Conservation (phyloP, 2,888 invertebrate genomes). For the Periphyllus acericola region DNA sequence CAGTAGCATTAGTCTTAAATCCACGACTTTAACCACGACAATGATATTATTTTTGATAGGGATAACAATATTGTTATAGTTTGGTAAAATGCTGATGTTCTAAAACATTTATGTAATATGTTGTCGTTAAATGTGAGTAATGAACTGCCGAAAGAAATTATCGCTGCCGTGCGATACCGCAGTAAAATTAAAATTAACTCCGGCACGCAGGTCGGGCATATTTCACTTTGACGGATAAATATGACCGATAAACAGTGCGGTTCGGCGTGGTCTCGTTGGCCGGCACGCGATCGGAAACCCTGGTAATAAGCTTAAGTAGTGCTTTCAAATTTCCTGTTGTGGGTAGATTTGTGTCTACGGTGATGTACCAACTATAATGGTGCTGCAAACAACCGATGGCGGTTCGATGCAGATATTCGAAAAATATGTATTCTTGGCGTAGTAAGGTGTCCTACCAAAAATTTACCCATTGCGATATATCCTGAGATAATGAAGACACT, state of each 20-base stretch:
- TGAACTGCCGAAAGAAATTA: constrained; percentile 48
- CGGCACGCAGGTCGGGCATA: constrained; percentile 49
- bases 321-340: constrained; percentile 60
- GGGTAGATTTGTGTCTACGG: background rate
- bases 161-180: constrained; percentile 42
- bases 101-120: background rate
- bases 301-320: constrained; percentile 59
- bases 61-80: background rate
- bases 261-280: background rate
- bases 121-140: constrained; percentile 15
- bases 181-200: constrained; percentile 55
- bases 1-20: too few relatives aligned
- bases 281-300: constrained; percentile 51
- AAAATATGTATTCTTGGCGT: background rate
- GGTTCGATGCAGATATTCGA: background rate
- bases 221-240: constrained; percentile 33
- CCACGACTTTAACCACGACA: too few relatives aligned
- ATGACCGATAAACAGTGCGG: background rate
- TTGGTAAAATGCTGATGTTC: background rate
- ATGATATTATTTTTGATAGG: background rate
- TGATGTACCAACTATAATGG: background rate
- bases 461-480: too few relatives aligned
- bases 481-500: too few relatives aligned
- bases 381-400: background rate
- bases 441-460: too few relatives aligned